Percentiles rank a stretch among this genome's conserved stretches.
phyloP scores from a whole-genome alignment of 2,888 invertebrate species.

The Eugnorisma glareosa region DNA sequence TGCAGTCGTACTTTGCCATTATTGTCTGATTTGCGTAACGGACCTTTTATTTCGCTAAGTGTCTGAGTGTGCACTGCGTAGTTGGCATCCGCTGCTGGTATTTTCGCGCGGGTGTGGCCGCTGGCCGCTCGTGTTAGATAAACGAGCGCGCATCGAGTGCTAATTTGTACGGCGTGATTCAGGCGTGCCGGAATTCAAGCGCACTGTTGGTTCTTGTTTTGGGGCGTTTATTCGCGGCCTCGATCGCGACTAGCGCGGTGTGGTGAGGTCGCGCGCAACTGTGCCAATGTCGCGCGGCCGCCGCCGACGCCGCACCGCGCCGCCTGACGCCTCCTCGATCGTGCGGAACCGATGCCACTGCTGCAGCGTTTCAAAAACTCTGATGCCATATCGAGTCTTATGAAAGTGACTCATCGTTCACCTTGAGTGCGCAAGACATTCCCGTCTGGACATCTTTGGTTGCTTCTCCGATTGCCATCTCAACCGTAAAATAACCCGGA shows the following conservation, averaged over 20 bases:
- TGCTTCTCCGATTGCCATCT: conserved; percentile 38
- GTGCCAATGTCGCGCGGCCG: conserved; percentile 88
- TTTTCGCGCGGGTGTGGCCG: conserved; percentile 79
- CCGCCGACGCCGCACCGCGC: conserved; percentile 74
- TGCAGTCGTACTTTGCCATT: conserved; percentile 72
- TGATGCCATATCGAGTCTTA: conserved; percentile 50
- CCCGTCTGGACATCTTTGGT: conserved; percentile 43
- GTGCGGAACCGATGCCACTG: conserved; percentile 83
- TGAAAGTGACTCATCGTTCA: conserved; percentile 66
- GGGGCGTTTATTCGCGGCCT: conserved; percentile 87
- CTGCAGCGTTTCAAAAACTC: conserved; percentile 63
- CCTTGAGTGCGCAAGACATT: conserved; percentile 60
- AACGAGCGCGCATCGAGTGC: conserved; percentile 77
- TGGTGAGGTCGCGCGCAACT: conserved; percentile 87
- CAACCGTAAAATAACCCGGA: conserved; percentile 70
- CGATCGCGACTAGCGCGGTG: conserved; percentile 80
- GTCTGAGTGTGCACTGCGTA: conserved; percentile 72
- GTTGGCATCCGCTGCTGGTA: conserved; percentile 79
- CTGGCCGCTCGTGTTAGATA: conserved; percentile 70
- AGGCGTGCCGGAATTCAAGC: conserved; percentile 86
- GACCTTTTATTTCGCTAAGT: conserved; percentile 64
- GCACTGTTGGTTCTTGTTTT: conserved; percentile 83
- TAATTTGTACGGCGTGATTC: conserved; percentile 84
- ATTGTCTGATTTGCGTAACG: conserved; percentile 71
- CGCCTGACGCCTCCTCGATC: conserved; percentile 77